Percentiles rank a stretch among this genome's conserved stretches.
Evolutionary conservation across 2,888 invertebrate species (phyloP).

Genomic region (Drepanosiphum platanoidis): DNA sequence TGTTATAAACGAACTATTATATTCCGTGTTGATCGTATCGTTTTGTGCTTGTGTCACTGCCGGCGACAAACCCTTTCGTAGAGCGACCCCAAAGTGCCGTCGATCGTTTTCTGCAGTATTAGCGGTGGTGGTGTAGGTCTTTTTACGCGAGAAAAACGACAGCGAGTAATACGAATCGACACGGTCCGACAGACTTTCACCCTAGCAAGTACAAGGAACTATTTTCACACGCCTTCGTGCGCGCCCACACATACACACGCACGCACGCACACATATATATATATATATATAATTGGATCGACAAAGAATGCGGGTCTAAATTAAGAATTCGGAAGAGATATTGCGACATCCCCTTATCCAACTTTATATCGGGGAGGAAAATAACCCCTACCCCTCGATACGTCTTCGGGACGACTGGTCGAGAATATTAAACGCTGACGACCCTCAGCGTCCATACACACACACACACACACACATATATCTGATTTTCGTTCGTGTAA

Average conservation of each 20-base stretch:
- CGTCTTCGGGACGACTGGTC: neutral
- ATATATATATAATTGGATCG: constrained; percentile 21
- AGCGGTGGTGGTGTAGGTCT: neutral
- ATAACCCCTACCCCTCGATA: constrained; percentile 25
- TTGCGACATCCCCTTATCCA: constrained; percentile 11
- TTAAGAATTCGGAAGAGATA: constrained; percentile 50
- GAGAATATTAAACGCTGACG: constrained; percentile 48
- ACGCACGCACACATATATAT: neutral
- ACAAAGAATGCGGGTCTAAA: constrained; percentile 42
- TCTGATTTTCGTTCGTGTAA: neutral
- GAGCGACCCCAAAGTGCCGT: neutral
- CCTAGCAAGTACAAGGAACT: neutral
- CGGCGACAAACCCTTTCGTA: neutral
- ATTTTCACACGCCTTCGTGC: neutral
- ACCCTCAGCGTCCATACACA: neutral
- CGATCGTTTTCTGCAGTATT: neutral
- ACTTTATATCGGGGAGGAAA: constrained; percentile 30
- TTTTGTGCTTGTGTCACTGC: neutral
- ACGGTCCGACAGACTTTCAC: neutral
- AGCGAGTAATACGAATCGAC: neutral
- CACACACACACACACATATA: neutral
- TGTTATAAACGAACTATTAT: neutral
- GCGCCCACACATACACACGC: neutral
- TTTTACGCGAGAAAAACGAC: neutral
- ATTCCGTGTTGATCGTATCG: no score